Evolutionary conservation across 2,113 vertebrate genomes (phyloP), one percentile per base, ranked within the genome.

Genomic region (Menura novaehollandiae): DNA sequence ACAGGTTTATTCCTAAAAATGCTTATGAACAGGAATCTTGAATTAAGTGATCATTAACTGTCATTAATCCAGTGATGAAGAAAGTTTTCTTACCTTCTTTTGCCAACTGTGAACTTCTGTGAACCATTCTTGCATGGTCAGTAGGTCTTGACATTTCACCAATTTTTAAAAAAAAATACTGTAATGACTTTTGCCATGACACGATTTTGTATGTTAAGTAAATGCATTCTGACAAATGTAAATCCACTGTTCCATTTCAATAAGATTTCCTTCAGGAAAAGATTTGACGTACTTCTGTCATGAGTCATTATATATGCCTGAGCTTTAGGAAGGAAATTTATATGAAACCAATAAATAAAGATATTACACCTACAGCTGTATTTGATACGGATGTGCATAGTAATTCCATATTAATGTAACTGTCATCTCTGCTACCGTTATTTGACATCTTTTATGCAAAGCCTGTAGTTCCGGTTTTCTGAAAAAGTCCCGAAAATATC

Each of bases 151-250:
- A 76, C 37, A 66, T 82, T 85, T 89, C 46, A 75, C 23, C 30
- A 89, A 23, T 74, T 33, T 21, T 28, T 44, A 63, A 53, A 58
- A 53, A 33, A 32, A 43, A 4, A 2, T 21, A 37, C 52, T 23
- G 20, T 60, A 80, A 49, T 53, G 26, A 58, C 17, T 94, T 94
- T 37, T 91, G 46, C 74, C 21, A 18, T 91, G n/a, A 88, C 41
- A 73, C 2, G 1, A 53, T 82, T 85, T 88, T 20, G 12, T 64
- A 27, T 33, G 32, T 59, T 88, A 92, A 91, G 32, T 64, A 94
- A 95, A 97, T 85, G 55, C 69, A 79, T 94, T 59, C 68, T 95
- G 85, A 92, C 85, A 94, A 89, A 91, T 76, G 80, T 78, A 68
- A 96, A 89, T 80, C 64, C 52, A 84, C 26, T 67, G 53, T 77